Evolutionary conservation across 2,113 vertebrate species (phyloP).

Genomic region (Acrocephalus kingi): DNA sequence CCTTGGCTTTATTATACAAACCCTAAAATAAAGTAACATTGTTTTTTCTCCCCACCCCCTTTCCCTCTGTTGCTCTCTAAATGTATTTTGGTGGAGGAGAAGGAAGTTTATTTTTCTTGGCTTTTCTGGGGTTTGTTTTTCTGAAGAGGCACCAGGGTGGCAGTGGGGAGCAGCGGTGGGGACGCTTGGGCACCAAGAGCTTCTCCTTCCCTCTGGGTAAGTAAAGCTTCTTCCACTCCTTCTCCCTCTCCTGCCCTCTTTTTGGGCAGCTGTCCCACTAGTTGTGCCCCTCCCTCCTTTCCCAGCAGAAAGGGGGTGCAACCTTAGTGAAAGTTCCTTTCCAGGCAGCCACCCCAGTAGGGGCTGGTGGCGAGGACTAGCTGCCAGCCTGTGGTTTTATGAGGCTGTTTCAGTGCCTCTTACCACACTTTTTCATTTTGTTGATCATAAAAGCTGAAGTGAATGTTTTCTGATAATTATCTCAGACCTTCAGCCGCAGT

Average conservation of each 20-base stretch:
- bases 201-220: neutral
- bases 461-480: neutral
- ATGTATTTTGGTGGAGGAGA: neutral
- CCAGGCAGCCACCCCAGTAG: neutral
- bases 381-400: neutral
- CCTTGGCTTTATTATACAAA: neutral
- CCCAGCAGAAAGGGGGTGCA: neutral
- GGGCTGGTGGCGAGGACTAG: neutral
- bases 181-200: accelerated
- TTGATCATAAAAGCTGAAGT: neutral
- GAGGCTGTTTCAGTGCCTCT: neutral
- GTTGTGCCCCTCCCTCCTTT: neutral
- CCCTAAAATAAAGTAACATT: neutral
- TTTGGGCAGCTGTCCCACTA: neutral
- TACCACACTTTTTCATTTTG: neutral
- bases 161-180: accelerated
- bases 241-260: neutral
- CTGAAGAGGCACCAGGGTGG: neutral
- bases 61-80: neutral
- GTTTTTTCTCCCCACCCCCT: neutral
- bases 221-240: neutral
- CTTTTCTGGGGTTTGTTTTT: constrained; percentile 21
- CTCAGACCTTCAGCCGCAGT: neutral
- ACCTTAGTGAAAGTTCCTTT: neutral
- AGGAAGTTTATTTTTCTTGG: constrained; percentile 28